Evolutionary conservation across 2,113 vertebrate species (phyloP).

Genomic region (Atrichornis clamosus): DNA sequence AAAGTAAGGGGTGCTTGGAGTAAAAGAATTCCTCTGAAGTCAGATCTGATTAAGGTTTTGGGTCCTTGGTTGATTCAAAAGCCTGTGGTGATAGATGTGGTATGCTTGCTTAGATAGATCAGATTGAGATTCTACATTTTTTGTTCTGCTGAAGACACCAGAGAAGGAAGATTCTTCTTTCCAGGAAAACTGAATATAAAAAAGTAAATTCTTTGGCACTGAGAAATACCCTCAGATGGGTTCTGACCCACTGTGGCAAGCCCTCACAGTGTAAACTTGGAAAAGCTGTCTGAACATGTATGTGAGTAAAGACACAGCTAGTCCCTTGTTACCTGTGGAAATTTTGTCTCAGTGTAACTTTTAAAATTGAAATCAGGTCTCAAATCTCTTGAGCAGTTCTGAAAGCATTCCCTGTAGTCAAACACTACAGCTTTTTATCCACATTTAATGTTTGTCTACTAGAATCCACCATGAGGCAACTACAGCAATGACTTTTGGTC

Average conservation of each 20-base stretch:
- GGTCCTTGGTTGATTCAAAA: conserved; percentile 49
- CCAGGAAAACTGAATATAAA: not conserved
- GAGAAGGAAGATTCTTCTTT: not conserved
- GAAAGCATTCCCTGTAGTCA: not conserved
- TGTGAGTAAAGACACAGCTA: not conserved
- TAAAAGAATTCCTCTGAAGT: conserved; percentile 29
- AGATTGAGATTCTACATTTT: not conserved
- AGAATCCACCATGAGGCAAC: not conserved
- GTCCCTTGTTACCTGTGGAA: not conserved
- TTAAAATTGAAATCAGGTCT: not conserved
- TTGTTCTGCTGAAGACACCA: conserved; percentile 7
- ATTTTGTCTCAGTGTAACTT: not conserved
- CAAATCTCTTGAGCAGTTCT: not conserved
- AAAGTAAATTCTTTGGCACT: not conserved
- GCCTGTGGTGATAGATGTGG: conserved; percentile 39
- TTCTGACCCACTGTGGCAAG: not conserved
- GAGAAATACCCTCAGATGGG: not conserved
- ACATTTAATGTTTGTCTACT: not conserved
- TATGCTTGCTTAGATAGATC: conserved; percentile 18
- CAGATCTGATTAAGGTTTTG: conserved; percentile 44
- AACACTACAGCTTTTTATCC: not conserved
- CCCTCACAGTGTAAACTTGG: not conserved
- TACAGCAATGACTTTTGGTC: not conserved
- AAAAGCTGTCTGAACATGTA: not conserved
- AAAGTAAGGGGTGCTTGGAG: not conserved